These are phyloP conservation scores for Tridacna gigas DNA, from an alignment of 2,888 invertebrate genomes.

Conservation along the genomic window DNA sequence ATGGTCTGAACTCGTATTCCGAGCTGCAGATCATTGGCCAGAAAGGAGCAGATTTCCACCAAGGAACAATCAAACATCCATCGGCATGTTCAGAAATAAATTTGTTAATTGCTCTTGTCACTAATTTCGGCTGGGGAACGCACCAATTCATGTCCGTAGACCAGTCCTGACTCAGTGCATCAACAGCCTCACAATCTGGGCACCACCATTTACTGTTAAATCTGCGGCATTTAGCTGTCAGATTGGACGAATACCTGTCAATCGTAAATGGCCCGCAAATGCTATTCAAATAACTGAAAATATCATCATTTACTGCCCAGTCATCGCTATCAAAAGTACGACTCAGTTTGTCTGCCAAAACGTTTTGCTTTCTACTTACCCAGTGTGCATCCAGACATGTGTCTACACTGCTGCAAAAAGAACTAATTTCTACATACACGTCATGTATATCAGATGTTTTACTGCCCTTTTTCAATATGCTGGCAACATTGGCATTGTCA, in stretches of 20 bases:
- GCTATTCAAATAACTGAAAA: constrained; percentile 7
- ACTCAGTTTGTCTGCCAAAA: constrained; percentile 16
- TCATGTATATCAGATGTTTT: constrained; percentile 15
- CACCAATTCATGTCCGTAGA: constrained; percentile 15
- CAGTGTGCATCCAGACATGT: constrained; percentile 10
- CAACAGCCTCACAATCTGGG: constrained; percentile 22
- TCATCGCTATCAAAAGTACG: constrained; percentile 23
- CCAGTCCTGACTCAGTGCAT: constrained; percentile 24
- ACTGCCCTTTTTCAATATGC: constrained; percentile 27
- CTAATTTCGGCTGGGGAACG: constrained; percentile 35
- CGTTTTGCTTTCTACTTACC: constrained; percentile 29
- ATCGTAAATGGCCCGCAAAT: constrained; percentile 26
- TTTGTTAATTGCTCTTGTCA: constrained; percentile 8
- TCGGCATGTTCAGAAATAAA: neutral
- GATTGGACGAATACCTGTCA: constrained; percentile 28
- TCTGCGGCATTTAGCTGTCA: constrained; percentile 25
- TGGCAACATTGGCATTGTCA: constrained; percentile 28
- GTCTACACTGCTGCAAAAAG: constrained; percentile 7
- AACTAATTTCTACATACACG: neutral
- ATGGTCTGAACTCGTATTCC: neutral
- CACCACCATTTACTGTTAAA: constrained; percentile 32
- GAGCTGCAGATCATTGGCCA: constrained; percentile 16
- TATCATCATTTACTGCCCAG: constrained; percentile 11
- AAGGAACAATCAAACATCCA: constrained; percentile 32
- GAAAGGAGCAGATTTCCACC: constrained; percentile 37